Conservation (phyloP, 2,888 invertebrate species). For the Sisyra nigra region DNA sequence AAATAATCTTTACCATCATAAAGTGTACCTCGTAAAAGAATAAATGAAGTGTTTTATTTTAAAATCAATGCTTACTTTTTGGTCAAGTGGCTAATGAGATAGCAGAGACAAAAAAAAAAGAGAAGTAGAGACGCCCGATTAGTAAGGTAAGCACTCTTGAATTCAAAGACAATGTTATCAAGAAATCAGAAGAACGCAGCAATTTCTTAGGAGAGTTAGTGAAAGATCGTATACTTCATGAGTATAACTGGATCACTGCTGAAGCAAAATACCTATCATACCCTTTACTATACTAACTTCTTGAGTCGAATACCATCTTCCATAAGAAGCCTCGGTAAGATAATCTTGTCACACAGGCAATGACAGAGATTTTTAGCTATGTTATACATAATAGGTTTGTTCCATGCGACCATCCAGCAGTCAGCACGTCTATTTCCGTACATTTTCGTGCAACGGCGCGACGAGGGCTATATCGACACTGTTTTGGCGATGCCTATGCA, state of each 20-base stretch:
- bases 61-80: conserved; percentile 21
- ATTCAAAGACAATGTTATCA: conserved; percentile 18
- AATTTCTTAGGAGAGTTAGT: conserved; percentile 19
- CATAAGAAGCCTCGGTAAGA: conserved; percentile 18
- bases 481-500: too few species aligned
- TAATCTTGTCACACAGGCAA: conserved; percentile 22
- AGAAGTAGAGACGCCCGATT: conserved; percentile 17
- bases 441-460: too few species aligned
- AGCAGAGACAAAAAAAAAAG: conserved; percentile 16
- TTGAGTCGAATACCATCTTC: conserved; percentile 16
- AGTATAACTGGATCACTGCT: conserved; percentile 15
- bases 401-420: too few species aligned
- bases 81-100: conserved; percentile 17
- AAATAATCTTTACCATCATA: too few species aligned
- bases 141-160: conserved; percentile 19
- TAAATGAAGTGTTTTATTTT: conserved; percentile 15
- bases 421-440: too few species aligned
- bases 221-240: conserved; percentile 17
- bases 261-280: conserved; percentile 22
- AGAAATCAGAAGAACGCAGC: conserved; percentile 18
- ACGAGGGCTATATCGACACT: too few species aligned
- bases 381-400: conserved; percentile 15
- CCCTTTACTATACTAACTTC: conserved; percentile 21
- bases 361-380: conserved; percentile 21
- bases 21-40: conserved; percentile 10